These are phyloP conservation scores for Trichomalopsis sarcophagae DNA, from an alignment of 1,140 invertebrate species.

Conservation along the genomic window DNA sequence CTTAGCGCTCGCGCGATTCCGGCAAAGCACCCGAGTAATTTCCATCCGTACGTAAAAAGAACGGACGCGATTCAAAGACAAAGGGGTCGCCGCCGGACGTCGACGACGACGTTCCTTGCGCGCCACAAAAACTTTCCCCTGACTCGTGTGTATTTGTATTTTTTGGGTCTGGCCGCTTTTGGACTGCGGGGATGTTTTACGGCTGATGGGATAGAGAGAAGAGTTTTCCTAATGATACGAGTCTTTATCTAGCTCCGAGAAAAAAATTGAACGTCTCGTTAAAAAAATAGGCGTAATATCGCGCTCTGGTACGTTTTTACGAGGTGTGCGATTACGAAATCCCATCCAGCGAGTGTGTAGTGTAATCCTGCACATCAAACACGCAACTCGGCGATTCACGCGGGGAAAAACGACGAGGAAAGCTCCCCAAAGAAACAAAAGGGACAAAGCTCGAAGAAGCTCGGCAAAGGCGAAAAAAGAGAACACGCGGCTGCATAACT, in stretches of 20 bases:
- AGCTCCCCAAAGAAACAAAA: background rate
- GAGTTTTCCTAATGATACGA: background rate
- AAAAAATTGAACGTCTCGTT: too few relatives aligned
- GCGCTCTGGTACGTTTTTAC: too few relatives aligned
- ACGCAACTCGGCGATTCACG: background rate
- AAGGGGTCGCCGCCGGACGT: constrained; percentile 7
- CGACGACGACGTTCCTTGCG: background rate
- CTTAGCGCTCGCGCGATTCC: constrained; percentile 33
- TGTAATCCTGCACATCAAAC: too few relatives aligned
- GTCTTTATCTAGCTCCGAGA: too few relatives aligned
- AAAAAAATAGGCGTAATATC: too few relatives aligned
- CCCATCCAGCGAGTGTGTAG: too few relatives aligned
- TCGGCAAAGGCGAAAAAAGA: background rate
- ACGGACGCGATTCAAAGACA: constrained; percentile 36
- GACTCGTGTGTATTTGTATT: background rate
- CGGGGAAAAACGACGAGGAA: background rate
- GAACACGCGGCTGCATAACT: background rate
- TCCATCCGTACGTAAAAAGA: constrained; percentile 26
- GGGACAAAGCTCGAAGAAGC: background rate
- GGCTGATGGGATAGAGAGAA: too few relatives aligned
- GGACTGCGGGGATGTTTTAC: background rate
- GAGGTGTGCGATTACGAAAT: background rate
- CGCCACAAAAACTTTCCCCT: background rate
- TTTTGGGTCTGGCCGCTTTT: background rate
- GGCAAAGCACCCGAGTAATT: constrained; percentile 45